phyloP scores from a whole-genome alignment of 2,888 invertebrate species.

The Noctua comes region DNA sequence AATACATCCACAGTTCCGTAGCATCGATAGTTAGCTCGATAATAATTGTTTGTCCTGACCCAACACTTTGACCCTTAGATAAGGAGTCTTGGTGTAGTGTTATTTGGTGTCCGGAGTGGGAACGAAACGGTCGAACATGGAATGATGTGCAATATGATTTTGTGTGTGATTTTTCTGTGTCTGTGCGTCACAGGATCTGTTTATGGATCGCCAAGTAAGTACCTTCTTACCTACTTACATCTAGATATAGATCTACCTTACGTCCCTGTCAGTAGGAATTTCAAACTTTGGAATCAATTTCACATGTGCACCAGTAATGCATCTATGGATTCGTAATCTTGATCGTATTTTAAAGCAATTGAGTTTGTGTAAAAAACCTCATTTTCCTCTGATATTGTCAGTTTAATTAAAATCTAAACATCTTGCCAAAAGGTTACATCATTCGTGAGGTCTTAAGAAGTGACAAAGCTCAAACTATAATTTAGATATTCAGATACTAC shows the following conservation, averaged over 20 bases:
- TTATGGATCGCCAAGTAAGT: slow-evolving; percentile 84
- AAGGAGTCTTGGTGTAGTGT: slow-evolving; percentile 69
- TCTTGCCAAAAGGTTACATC: neutral
- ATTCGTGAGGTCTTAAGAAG: too few species aligned
- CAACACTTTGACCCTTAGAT: slow-evolving; percentile 78
- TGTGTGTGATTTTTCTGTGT: slow-evolving; percentile 84
- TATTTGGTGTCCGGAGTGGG: slow-evolving; percentile 80
- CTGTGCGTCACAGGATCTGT: slow-evolving; percentile 79
- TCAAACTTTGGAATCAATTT: neutral
- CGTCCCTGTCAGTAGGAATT: neutral
- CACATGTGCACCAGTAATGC: neutral
- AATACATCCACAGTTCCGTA: slow-evolving; percentile 75
- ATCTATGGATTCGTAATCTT: neutral
- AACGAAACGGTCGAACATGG: slow-evolving; percentile 77
- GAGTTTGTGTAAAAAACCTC: neutral
- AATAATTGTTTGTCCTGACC: slow-evolving; percentile 85
- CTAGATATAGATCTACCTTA: neutral
- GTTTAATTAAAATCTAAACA: neutral
- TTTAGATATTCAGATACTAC: too few species aligned
- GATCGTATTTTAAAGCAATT: neutral
- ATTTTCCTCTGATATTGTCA: too few species aligned
- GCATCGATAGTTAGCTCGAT: slow-evolving; percentile 80
- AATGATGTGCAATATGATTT: slow-evolving; percentile 82
- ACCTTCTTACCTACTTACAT: slow-evolving; percentile 24
- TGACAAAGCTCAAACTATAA: too few species aligned